Percentiles rank a stretch among this genome's conserved stretches.
Conservation (phyloP, 1,140 invertebrate species). For the Orius laevigatus region DNA sequence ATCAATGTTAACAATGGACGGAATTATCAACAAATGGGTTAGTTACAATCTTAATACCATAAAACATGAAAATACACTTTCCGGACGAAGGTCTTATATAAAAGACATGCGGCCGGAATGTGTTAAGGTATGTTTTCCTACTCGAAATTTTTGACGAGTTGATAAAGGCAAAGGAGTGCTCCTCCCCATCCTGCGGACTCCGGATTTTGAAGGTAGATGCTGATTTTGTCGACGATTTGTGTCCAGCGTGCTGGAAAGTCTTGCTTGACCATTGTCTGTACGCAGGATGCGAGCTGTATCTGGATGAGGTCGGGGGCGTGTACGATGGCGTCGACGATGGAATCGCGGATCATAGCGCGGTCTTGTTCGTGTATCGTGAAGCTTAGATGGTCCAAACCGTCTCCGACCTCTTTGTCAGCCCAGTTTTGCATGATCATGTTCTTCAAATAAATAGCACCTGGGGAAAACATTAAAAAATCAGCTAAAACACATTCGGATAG, state of each 20-base stretch:
- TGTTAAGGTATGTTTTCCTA: conserved; percentile 27
- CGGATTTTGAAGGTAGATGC: conserved; percentile 59
- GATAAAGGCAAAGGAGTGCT: conserved; percentile 78
- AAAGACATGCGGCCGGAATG: neutral
- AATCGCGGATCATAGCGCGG: conserved; percentile 75
- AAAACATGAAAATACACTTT: neutral
- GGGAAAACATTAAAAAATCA: conserved; percentile 10
- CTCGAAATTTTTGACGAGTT: conserved; percentile 93
- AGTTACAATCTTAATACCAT: neutral
- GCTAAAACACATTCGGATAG: too few species aligned
- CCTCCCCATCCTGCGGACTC: conserved; percentile 82
- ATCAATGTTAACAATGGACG: conserved; percentile 3
- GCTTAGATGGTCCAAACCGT: conserved; percentile 48
- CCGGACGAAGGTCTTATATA: too few species aligned
- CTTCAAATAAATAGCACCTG: conserved; percentile 87
- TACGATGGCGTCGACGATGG: conserved; percentile 88
- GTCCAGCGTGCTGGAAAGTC: conserved; percentile 95
- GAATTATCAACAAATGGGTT: neutral
- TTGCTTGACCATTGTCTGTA: conserved; percentile 82
- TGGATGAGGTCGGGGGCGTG: conserved; percentile 77
- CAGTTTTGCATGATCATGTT: conserved; percentile 82
- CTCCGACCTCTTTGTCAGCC: conserved; percentile 66
- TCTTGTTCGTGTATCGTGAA: conserved; percentile 95
- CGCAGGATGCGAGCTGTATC: conserved; percentile 80
- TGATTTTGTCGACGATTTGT: conserved; percentile 88